phyloP scores from a whole-genome alignment of 2,888 invertebrate species.

The Aphrophora alni region DNA sequence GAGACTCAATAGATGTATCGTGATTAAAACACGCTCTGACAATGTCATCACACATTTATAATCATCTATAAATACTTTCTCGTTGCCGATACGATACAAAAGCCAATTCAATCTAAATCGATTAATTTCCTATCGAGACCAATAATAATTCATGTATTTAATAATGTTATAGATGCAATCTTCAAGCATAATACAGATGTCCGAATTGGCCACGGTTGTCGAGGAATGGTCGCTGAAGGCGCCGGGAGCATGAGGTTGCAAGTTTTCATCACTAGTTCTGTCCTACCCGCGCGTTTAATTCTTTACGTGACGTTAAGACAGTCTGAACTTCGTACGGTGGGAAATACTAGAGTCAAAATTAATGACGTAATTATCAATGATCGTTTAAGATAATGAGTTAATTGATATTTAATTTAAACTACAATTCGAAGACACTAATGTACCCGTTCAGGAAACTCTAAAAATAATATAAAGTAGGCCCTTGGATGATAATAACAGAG shows the following conservation, averaged over 20 bases:
- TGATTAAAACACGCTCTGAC: background rate
- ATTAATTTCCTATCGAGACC: background rate
- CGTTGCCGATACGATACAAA: background rate
- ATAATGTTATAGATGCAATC: conserved; percentile 2
- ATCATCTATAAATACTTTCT: conserved; percentile 2
- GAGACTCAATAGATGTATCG: background rate
- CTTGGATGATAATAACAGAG: too few relatives aligned
- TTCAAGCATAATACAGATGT: background rate
- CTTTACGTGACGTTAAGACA: background rate
- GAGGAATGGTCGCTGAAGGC: background rate
- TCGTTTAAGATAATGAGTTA: too few relatives aligned
- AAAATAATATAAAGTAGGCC: too few relatives aligned
- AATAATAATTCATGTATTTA: conserved; percentile 9
- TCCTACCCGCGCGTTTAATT: background rate
- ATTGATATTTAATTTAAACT: too few relatives aligned
- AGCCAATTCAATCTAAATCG: background rate
- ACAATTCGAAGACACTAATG: too few relatives aligned
- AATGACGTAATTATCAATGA: too few relatives aligned
- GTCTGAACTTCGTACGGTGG: background rate
- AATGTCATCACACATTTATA: conserved; percentile 9
- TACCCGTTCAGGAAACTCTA: too few relatives aligned
- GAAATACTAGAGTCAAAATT: too few relatives aligned
- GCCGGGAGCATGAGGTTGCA: background rate
- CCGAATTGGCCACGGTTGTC: background rate
- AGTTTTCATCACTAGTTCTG: background rate